These are phyloP conservation scores for Eupsittula cactorum DNA, from an alignment of 2,113 vertebrate species.

Conservation along the genomic window DNA sequence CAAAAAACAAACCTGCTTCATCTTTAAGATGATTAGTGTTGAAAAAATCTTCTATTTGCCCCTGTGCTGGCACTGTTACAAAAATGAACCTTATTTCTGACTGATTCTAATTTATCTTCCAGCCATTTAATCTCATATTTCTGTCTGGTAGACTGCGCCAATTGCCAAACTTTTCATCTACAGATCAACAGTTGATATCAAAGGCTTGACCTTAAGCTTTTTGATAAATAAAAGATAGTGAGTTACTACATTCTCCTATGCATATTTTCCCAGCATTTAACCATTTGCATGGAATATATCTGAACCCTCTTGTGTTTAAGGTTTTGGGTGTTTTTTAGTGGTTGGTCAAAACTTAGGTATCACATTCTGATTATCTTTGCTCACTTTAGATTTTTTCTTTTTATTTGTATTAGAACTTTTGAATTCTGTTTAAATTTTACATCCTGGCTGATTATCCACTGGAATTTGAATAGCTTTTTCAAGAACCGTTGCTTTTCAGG, in stretches of 20 bases:
- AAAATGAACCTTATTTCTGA: background rate
- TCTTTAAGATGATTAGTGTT: background rate
- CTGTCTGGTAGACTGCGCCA: conserved; percentile 10
- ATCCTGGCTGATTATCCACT: background rate
- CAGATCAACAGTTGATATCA: background rate
- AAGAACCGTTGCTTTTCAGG: background rate
- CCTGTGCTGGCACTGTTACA: background rate
- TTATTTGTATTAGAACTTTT: background rate
- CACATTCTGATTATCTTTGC: background rate
- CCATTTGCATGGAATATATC: background rate
- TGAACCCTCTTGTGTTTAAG: background rate
- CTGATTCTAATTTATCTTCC: conserved; percentile 20
- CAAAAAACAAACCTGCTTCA: background rate
- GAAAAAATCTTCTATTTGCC: conserved; percentile 28
- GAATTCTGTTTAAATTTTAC: background rate
- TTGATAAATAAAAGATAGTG: background rate
- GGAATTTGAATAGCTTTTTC: background rate
- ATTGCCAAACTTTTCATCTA: conserved; percentile 10
- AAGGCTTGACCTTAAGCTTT: conserved; percentile 33
- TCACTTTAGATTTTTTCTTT: background rate
- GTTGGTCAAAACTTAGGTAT: background rate
- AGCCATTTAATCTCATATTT: conserved; percentile 45
- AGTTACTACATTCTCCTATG: background rate
- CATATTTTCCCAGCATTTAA: background rate
- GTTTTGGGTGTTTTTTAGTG: background rate